A percentile compares a stretch with the other conserved stretches of the same genome.
These are phyloP conservation scores for Trachymyrmex septentrionalis DNA, from an alignment of 1,140 invertebrate genomes.

Conservation along the genomic window DNA sequence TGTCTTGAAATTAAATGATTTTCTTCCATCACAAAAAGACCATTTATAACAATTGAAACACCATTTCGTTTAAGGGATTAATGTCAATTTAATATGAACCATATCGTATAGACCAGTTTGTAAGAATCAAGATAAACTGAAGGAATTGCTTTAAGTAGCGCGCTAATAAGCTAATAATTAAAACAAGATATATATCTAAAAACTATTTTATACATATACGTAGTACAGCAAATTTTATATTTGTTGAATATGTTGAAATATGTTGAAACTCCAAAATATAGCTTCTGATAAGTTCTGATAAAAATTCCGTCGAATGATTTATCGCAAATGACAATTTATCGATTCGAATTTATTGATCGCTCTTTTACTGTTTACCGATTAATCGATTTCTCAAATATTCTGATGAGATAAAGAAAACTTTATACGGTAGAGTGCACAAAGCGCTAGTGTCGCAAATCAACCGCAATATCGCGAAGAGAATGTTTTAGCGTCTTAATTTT, in stretches of 20 bases:
- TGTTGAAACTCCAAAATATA: neutral
- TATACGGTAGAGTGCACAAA: neutral
- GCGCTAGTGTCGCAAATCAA: neutral
- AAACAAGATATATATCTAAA: neutral
- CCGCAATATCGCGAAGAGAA: neutral
- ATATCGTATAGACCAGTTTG: too few relatives aligned
- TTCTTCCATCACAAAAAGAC: too few relatives aligned
- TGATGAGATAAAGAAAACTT: neutral
- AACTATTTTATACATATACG: neutral
- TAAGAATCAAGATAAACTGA: too few relatives aligned
- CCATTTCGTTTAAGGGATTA: too few relatives aligned
- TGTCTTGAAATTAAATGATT: too few relatives aligned
- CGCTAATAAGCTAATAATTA: neutral
- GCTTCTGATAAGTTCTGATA: neutral
- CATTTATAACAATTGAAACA: too few relatives aligned
- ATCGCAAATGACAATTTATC: neutral
- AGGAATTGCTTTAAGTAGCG: too few relatives aligned
- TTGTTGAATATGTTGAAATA: neutral
- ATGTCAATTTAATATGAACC: too few relatives aligned
- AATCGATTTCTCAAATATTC: neutral
- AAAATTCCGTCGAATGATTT: neutral
- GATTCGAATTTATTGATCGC: neutral
- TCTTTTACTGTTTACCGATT: neutral
- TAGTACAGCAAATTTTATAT: neutral
- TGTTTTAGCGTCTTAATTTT: too few relatives aligned